Conservation (phyloP, 1,140 invertebrate species). For the Eupeodes corollae region DNA sequence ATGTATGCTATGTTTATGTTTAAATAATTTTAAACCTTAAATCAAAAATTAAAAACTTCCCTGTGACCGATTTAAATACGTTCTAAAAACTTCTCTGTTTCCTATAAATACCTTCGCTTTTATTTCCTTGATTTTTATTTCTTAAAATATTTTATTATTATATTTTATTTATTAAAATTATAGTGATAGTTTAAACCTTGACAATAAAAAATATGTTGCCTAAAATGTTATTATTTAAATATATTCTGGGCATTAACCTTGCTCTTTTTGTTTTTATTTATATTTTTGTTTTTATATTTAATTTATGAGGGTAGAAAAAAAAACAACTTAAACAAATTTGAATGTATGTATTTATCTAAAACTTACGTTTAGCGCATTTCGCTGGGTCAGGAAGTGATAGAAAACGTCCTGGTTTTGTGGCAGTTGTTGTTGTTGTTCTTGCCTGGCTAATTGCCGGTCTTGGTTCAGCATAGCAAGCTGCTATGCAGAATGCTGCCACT, state of each 20-base stretch:
- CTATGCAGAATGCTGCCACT: conserved; percentile 36
- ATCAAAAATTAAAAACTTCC: too few relatives aligned
- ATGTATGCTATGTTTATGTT: too few relatives aligned
- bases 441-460: conserved; percentile 20
- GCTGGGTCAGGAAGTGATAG: conserved; percentile 62
- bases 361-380: conserved; percentile 75
- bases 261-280: neutral
- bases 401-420: conserved; percentile 53
- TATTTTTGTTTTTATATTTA: neutral
- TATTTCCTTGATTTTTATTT: too few relatives aligned
- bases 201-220: too few relatives aligned
- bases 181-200: too few relatives aligned
- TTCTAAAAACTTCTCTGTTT: too few relatives aligned
- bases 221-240: too few relatives aligned
- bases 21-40: neutral
- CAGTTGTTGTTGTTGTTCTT: conserved; percentile 31
- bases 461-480: conserved; percentile 22
- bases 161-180: too few relatives aligned
- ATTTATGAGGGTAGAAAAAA: neutral
- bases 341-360: neutral
- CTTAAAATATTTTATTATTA: neutral
- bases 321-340: neutral
- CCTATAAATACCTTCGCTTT: too few relatives aligned
- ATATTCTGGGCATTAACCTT: too few relatives aligned
- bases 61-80: too few relatives aligned